phyloP scores from a whole-genome alignment of 2,113 vertebrate species.

The Periophthalmus modestus region DNA sequence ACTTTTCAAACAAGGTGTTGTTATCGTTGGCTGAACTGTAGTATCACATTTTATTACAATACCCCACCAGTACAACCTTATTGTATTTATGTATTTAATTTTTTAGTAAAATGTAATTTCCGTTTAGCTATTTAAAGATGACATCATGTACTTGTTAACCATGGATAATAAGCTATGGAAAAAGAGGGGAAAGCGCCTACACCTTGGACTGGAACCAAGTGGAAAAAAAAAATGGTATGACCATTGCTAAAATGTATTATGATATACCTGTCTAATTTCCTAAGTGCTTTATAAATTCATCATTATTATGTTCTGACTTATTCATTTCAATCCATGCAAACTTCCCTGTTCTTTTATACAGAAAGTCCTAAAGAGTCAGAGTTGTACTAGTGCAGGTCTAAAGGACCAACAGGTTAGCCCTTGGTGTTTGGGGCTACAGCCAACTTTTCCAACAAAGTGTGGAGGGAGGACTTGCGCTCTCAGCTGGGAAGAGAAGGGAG shows the following conservation, averaged over 20 bases:
- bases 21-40: not conserved
- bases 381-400: conserved; percentile 73
- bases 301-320: not conserved
- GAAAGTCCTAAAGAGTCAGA: conserved; percentile 75
- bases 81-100: not conserved
- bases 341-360: conserved; percentile 19
- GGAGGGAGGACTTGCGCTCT: conserved; percentile 84
- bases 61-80: not conserved
- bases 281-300: not conserved
- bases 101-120: not conserved
- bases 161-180: conserved; percentile 99
- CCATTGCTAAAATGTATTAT: not conserved
- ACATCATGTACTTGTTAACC: conserved; percentile 93
- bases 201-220: conserved; percentile 92
- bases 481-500: conserved; percentile 88
- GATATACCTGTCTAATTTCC: not conserved
- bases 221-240: conserved; percentile 84
- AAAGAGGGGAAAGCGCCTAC: conserved; percentile 94
- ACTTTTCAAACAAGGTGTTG: conserved; percentile 97
- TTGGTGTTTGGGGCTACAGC: conserved; percentile 86
- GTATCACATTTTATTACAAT: not conserved
- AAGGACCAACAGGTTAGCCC: conserved; percentile 96
- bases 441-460: conserved; percentile 90
- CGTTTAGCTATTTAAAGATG: conserved; percentile 94
- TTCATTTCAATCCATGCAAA: not conserved